Evolutionary conservation across 2,888 invertebrate genomes (phyloP), one percentile per base, ranked within the genome.

Genomic region (Cabera pusaria): DNA sequence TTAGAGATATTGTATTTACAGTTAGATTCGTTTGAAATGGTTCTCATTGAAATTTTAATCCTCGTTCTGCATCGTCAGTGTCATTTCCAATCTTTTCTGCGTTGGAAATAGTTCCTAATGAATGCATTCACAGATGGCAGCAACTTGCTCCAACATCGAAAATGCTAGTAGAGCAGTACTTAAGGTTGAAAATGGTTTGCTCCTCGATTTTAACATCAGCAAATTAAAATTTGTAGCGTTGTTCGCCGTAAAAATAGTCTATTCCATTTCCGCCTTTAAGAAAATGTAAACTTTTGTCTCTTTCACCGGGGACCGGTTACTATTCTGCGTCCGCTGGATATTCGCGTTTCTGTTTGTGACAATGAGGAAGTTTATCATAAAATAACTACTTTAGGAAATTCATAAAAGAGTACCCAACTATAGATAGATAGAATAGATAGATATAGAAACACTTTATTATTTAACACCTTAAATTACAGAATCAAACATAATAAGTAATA

Each of bases 201-300:
- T 16, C 7, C 11, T 10, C n/a, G 1, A 10, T 34, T 28, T 5
- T n/a, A 11, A 44, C 46, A 41, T 45, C 49, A 40, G 38, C 21
- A 64, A 64, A 64, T 68, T 62, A 68, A 72, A 72, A 66, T 64
- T 61, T 66, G 72, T 69, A 72, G 68, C 67, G 62, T 42, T 42
- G 47, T 28, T 45, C 17, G 41, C 43, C 59, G 68, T 82, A 84
- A 82, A 86, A 85, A 85, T 85, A 86, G 85, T 72, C 66, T 49
- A 53, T 59, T 69, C 68, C 78, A 76, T 80, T 83, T 86, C 86
- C 86, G 86, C 77, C 79, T 80, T 71, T 63, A 66, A 73, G 66
- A 73, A 72, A 76, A 72, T 69, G 61, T 61, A 65, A 64, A 70
- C 75, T 78, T 82, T 81, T 82, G 76, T 80, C 81, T 65, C 70